Conservation (phyloP, 1,140 invertebrate species). For the Bombus confusus region DNA sequence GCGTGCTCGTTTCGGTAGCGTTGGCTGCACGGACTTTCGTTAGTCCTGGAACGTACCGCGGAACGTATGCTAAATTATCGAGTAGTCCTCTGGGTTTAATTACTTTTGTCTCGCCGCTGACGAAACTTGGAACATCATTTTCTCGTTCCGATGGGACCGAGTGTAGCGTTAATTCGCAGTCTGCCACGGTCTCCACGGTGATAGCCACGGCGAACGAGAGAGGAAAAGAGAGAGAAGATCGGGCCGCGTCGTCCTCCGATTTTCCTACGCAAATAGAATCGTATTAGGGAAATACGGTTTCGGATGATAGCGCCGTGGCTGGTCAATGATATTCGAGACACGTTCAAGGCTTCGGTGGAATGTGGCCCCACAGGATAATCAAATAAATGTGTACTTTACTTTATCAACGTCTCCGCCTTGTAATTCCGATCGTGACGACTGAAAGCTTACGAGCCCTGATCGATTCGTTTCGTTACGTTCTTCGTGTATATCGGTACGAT, state of each 20-base stretch:
- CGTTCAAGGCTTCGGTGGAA: conserved; percentile 21
- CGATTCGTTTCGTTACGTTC: not conserved
- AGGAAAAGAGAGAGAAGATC: not conserved
- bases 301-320: conserved; percentile 4
- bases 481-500: not conserved
- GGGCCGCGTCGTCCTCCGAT: conserved; percentile 32
- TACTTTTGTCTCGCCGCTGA: conserved; percentile 67
- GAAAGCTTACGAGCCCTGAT: not conserved
- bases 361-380: conserved; percentile 32
- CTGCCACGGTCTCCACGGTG: not conserved
- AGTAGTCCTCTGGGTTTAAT: conserved; percentile 69
- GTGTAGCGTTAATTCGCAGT: conserved; percentile 50
- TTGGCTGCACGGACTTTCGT: conserved; percentile 24
- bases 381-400: conserved; percentile 56
- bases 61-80: conserved; percentile 70
- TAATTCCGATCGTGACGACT: conserved; percentile 23
- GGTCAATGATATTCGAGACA: conserved; percentile 46
- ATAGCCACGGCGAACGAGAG: not conserved
- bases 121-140: conserved; percentile 59
- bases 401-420: conserved; percentile 39
- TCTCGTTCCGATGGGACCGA: conserved; percentile 47
- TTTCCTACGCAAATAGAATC: conserved; percentile 54
- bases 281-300: conserved; percentile 50
- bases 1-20: not conserved
- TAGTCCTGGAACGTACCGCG: conserved; percentile 19